A percentile compares a stretch with the other conserved stretches of the same genome.
These are phyloP conservation scores for Sebastes steindachneri DNA, from an alignment of 2,797 vertebrate genomes.

Conservation along the genomic window DNA sequence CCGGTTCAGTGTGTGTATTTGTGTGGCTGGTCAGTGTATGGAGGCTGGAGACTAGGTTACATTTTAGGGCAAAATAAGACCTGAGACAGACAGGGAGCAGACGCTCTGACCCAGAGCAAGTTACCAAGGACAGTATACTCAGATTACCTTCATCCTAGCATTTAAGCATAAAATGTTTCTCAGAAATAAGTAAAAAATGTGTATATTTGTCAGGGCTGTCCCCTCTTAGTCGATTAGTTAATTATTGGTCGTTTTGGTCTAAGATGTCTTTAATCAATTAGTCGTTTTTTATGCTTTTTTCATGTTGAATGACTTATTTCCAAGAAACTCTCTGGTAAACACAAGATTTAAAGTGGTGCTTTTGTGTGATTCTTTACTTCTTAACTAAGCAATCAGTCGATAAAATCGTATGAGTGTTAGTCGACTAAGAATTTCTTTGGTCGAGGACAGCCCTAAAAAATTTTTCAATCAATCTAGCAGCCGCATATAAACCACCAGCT, in stretches of 20 bases:
- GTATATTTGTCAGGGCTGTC: background rate
- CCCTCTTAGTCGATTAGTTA: no score
- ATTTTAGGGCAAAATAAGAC: conserved; percentile 34
- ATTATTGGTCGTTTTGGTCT: no score
- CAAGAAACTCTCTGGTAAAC: no score
- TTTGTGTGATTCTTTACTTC: background rate
- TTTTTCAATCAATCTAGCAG: background rate
- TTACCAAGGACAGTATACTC: background rate
- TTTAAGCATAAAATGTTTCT: background rate
- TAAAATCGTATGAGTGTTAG: no score
- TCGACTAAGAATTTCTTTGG: no score
- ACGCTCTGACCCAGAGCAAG: background rate
- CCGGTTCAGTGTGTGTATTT: conserved; percentile 18
- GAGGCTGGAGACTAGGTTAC: conserved; percentile 37
- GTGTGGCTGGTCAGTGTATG: conserved; percentile 20
- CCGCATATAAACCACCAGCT: background rate
- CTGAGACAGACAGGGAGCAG: conserved; percentile 6
- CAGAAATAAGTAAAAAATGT: background rate
- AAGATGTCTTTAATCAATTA: no score
- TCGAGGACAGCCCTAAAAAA: no score
- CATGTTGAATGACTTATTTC: no score
- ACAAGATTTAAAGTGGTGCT: no score
- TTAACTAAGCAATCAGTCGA: no score
- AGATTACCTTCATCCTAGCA: background rate
- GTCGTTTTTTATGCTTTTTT: no score